Evolutionary conservation across 2,888 invertebrate genomes (phyloP).

Genomic region (Fabriciana adippe): DNA sequence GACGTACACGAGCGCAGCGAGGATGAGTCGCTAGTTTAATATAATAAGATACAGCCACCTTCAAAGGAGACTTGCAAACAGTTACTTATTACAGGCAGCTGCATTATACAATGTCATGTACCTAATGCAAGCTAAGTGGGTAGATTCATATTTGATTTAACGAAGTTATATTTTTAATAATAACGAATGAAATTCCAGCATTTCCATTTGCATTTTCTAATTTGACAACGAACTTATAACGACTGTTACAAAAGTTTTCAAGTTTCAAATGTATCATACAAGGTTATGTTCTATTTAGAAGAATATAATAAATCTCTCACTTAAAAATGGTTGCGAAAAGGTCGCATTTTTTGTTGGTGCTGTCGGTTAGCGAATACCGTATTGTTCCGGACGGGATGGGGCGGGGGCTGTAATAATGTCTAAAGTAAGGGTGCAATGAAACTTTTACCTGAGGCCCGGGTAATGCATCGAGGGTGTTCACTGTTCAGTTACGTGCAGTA

Average conservation of each 20-base stretch:
- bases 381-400: slow-evolving; percentile 58
- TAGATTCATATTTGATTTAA: not conserved
- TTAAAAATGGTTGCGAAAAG: slow-evolving; percentile 72
- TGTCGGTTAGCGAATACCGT: slow-evolving; percentile 68
- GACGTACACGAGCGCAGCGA: too few species aligned
- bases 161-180: not conserved
- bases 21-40: too few species aligned
- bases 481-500: slow-evolving; percentile 33
- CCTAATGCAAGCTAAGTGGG: too few species aligned
- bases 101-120: too few species aligned
- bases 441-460: slow-evolving; percentile 66
- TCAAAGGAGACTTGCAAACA: too few species aligned
- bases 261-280: slow-evolving; percentile 26
- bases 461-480: slow-evolving; percentile 36
- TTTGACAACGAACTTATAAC: slow-evolving; percentile 3
- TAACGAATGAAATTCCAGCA: not conserved
- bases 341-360: slow-evolving; percentile 64
- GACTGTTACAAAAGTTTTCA: slow-evolving; percentile 21
- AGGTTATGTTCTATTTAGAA: slow-evolving; percentile 51
- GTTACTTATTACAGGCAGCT: too few species aligned
- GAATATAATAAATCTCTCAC: slow-evolving; percentile 48
- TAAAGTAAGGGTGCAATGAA: slow-evolving; percentile 72
- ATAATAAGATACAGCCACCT: too few species aligned
- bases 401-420: slow-evolving; percentile 65
- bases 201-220: slow-evolving; percentile 6